phyloP scores from a whole-genome alignment of 1,140 invertebrate species.

The Diploscapter pachys region DNA sequence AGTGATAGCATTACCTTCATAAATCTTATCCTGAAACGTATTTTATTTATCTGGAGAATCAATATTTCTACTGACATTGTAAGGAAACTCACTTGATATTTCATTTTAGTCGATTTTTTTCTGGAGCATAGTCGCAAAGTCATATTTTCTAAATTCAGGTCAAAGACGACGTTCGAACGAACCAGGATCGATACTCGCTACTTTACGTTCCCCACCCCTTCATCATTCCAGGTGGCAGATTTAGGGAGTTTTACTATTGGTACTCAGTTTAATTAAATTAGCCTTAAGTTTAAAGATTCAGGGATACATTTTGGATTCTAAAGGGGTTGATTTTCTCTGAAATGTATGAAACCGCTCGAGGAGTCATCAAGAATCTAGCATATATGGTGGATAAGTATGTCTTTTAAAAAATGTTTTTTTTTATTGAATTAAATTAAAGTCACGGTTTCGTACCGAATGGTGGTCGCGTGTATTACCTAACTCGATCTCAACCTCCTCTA shows the following conservation, averaged over 20 bases:
- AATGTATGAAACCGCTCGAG: slow-evolving; percentile 73
- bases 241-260: slow-evolving; percentile 82
- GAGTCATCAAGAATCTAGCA: slow-evolving; percentile 68
- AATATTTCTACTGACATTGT: too few species aligned
- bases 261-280: neutral
- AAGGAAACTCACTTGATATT: too few species aligned
- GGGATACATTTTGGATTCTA: slow-evolving; percentile 87
- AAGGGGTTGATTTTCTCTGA: slow-evolving; percentile 77
- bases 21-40: too few species aligned
- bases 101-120: too few species aligned
- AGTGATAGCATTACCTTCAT: too few species aligned
- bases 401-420: slow-evolving; percentile 2
- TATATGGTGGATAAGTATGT: slow-evolving; percentile 44
- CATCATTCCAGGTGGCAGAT: slow-evolving; percentile 86
- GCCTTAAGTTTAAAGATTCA: slow-evolving; percentile 2
- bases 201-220: slow-evolving; percentile 83
- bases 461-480: slow-evolving; percentile 78
- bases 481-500: slow-evolving; percentile 79
- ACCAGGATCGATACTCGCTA: slow-evolving; percentile 66
- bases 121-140: neutral
- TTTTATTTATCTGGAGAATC: too few species aligned
- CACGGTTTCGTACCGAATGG: slow-evolving; percentile 81
- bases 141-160: slow-evolving; percentile 35
- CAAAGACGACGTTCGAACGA: slow-evolving; percentile 27
- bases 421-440: slow-evolving; percentile 42